Evolutionary conservation across 2,888 invertebrate species (phyloP).

Genomic region (Perithous albicinctus): DNA sequence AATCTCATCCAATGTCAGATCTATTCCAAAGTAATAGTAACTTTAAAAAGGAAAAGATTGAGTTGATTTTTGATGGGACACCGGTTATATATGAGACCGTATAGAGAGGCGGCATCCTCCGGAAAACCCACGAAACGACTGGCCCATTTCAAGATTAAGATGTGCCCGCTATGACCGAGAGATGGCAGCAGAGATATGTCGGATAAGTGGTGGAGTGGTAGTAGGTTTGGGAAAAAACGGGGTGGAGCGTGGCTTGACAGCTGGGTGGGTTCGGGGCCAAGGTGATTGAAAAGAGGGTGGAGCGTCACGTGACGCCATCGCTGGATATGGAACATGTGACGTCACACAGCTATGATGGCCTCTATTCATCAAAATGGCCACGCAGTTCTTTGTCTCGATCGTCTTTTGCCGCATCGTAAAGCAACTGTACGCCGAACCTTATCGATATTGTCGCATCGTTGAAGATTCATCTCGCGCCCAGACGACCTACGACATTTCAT

Average conservation of each 20-base stretch:
- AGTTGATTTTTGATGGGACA: constrained; percentile 54
- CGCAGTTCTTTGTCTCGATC: constrained; percentile 78
- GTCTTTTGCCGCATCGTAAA: constrained; percentile 39
- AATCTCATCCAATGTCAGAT: neutral
- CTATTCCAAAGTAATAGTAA: neutral
- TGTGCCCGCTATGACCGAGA: constrained; percentile 77
- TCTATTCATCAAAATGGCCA: constrained; percentile 87
- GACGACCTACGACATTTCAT: constrained; percentile 52
- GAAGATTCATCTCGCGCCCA: constrained; percentile 55
- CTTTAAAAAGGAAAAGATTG: neutral
- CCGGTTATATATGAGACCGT: constrained; percentile 71
- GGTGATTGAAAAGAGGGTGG: constrained; percentile 88
- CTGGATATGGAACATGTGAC: constrained; percentile 82
- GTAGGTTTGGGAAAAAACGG: constrained; percentile 78
- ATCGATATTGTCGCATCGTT: constrained; percentile 52
- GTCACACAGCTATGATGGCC: constrained; percentile 87
- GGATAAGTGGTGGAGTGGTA: constrained; percentile 51
- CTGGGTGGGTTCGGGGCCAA: constrained; percentile 85
- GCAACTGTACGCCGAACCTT: constrained; percentile 10
- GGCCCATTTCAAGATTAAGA: constrained; percentile 78
- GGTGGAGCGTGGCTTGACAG: constrained; percentile 84
- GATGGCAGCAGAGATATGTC: constrained; percentile 83
- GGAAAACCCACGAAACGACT: constrained; percentile 80
- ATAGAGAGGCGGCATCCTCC: constrained; percentile 81
- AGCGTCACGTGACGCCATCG: constrained; percentile 85